Evolutionary conservation across 2,113 vertebrate genomes (phyloP).

Genomic region (Gila orcuttii): DNA sequence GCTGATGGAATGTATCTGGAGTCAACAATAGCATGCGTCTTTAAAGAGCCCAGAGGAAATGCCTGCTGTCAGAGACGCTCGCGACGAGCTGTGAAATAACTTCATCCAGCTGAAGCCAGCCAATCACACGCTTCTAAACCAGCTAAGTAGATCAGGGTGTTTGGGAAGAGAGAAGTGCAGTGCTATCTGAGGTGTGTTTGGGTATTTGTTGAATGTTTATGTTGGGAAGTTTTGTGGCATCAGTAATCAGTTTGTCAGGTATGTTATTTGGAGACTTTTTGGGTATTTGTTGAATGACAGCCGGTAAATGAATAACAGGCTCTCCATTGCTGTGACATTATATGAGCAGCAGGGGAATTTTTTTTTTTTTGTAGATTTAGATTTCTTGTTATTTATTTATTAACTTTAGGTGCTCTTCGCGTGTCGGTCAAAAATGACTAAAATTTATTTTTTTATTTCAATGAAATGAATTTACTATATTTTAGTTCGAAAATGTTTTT

Average conservation of each 20-base stretch:
- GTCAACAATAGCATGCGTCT: constrained; percentile 46
- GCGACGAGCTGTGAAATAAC: constrained; percentile 54
- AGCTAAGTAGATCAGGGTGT: background rate
- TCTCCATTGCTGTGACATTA: background rate
- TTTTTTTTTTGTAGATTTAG: too few relatives aligned
- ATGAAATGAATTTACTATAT: too few relatives aligned
- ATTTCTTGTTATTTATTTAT: background rate
- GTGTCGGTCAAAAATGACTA: too few relatives aligned
- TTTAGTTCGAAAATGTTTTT: too few relatives aligned
- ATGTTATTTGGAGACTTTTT: too few relatives aligned
- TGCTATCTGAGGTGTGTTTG: background rate
- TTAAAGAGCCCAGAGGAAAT: constrained; percentile 69
- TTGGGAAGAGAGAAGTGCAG: background rate
- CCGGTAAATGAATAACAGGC: background rate
- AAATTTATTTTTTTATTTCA: too few relatives aligned
- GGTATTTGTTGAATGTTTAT: background rate
- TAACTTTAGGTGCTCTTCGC: too few relatives aligned
- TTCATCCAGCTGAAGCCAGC: background rate
- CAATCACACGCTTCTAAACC: background rate
- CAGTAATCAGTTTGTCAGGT: too few relatives aligned
- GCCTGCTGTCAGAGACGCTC: constrained; percentile 63
- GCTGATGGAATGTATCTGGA: constrained; percentile 25
- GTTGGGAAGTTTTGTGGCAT: background rate
- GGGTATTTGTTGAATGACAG: background rate
- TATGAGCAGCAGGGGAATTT: background rate